Conservation (phyloP, 2,888 invertebrate genomes). For the Diabrotica balteata region DNA sequence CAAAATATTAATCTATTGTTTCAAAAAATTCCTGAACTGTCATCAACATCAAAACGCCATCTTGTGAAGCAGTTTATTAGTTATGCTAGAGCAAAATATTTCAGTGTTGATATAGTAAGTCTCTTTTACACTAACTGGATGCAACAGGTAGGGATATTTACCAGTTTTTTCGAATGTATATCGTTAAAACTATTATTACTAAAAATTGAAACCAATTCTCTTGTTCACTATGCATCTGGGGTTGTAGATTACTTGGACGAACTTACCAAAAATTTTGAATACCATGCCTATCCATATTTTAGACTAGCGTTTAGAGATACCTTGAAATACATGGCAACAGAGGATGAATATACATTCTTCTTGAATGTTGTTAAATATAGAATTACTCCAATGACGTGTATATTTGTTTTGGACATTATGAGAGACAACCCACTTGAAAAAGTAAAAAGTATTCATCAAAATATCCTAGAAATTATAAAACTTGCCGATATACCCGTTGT, state of each 20-base stretch:
- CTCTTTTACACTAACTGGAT: conserved; percentile 24
- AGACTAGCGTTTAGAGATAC: conserved; percentile 2
- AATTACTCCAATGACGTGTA: conserved; percentile 20
- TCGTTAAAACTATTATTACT: conserved; percentile 15
- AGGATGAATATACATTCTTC: conserved; percentile 15
- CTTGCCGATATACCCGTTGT: conserved; percentile 19
- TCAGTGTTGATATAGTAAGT: not conserved
- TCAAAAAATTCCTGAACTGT: not conserved
- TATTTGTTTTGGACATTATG: conserved; percentile 24
- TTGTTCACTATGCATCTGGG: conserved; percentile 6
- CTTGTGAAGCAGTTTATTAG: no score
- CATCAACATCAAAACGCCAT: no score
- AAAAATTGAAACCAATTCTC: not conserved
- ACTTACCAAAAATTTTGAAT: conserved; percentile 11
- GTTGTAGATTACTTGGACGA: conserved; percentile 20
- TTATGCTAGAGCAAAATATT: no score
- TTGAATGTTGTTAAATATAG: conserved; percentile 24
- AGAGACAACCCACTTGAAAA: no score
- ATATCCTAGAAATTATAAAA: conserved; percentile 2
- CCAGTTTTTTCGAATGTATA: conserved; percentile 16
- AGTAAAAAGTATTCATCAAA: no score
- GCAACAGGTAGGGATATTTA: conserved; percentile 8
- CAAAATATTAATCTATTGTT: conserved; percentile 10
- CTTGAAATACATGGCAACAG: not conserved
- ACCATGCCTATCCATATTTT: conserved; percentile 24